A percentile compares a stretch with the other conserved stretches of the same genome.
These are phyloP conservation scores for Lepidochitona cinerea DNA, from an alignment of 2,888 invertebrate genomes.

Conservation along the genomic window DNA sequence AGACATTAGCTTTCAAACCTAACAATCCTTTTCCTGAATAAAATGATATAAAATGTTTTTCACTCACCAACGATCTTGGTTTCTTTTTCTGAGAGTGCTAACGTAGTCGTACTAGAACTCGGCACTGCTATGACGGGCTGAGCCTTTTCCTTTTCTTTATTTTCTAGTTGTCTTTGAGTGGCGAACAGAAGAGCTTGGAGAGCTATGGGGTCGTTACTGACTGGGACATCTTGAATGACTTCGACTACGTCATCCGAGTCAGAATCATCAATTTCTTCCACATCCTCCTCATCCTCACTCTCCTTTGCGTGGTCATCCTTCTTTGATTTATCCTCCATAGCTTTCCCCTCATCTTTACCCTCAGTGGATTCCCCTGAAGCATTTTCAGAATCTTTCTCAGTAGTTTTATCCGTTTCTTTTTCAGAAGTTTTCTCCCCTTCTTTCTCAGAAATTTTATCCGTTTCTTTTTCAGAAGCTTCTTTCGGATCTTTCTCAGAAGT, in stretches of 20 bases:
- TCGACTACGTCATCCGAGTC: conserved; percentile 21
- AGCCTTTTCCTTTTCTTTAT: neutral
- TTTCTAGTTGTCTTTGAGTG: no score
- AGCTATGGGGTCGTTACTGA: no score
- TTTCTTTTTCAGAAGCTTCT: neutral
- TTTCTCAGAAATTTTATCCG: neutral
- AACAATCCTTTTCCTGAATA: no score
- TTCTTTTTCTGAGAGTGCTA: conserved; percentile 57
- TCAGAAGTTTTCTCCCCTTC: neutral
- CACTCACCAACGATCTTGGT: conserved; percentile 63
- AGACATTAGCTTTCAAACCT: no score
- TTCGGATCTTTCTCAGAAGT: conserved; percentile 21
- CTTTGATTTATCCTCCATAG: neutral
- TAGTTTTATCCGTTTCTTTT: conserved; percentile 23
- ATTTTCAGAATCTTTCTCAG: no score
- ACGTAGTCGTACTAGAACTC: conserved; percentile 42
- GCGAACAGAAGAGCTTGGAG: no score
- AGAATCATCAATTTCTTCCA: conserved; percentile 1
- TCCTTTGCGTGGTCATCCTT: neutral
- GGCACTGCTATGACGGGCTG: conserved; percentile 5
- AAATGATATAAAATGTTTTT: no score
- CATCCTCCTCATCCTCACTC: neutral
- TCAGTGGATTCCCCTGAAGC: conserved; percentile 15
- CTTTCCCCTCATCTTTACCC: neutral
- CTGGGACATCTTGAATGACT: no score